Base-by-base conservation (phyloP, 1,140 invertebrate species). In the Diachasmimorpha longicaudata region DNA sequence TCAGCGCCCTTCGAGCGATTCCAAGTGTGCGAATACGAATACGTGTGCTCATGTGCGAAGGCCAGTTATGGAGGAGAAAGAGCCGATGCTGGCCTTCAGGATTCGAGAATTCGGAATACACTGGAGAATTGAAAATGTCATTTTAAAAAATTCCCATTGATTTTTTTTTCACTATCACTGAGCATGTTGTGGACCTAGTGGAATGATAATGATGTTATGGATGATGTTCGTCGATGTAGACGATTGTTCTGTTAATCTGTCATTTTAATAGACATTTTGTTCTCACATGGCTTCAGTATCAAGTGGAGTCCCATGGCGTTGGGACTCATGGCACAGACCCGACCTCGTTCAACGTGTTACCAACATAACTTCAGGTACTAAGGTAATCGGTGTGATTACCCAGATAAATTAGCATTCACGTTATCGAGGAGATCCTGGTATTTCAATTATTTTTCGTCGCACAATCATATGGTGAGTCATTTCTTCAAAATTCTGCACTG, bases 21-120 rank as follows among this genome's bases (percentile, higher is more conserved):
- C 14, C 48, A n/a, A n/a, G 48, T 52, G 48, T 52, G 16, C 48
- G n/a, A 16, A 6, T 52, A n/a, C 19, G 48, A 19, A 16, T 16
- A 19, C 31, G 58, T 63, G 10, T 63, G 23, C 31, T 23, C 19
- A 31, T 11, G 58, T 63, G 58, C 23, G 58, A 63, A 63, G 58
- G 58, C 23, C 58, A 63, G 58, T 25, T 63, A 63, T 63, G 58
- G 58, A 63, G 58, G 58, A 31, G 58, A 63, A 63, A 23, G 58
- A 63, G 58, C 4, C 21, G 19, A 63, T 4, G 58, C 8, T 63
- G 58, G 58, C 58, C 58, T 63, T 63, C 58, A 11, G 58, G 21
- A 63, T 25, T 19, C 58, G 23, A 63, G 58, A 31, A 63, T 63
- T 63, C 11, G 19, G 13, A 63, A 63, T 63, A 10, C 23, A 63